A percentile compares a stretch with the other conserved stretches of the same genome.
Evolutionary conservation across 2,888 invertebrate genomes (phyloP).

Genomic region (Candidula unifasciata): DNA sequence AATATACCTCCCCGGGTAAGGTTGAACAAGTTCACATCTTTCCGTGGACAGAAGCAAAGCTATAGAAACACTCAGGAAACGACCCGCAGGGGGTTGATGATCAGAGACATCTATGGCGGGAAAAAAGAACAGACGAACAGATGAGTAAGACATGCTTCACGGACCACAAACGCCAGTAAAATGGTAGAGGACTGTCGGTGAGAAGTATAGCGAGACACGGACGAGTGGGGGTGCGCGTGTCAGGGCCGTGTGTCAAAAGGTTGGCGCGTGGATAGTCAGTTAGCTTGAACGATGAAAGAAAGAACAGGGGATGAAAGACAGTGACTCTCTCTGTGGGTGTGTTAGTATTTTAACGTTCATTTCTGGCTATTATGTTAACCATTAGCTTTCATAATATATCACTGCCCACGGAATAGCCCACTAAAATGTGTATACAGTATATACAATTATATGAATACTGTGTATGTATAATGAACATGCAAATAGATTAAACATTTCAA

Average conservation of each 20-base stretch:
- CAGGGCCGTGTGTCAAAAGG: not conserved
- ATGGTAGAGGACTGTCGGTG: not conserved
- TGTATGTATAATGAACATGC: too few species aligned
- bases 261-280: not conserved
- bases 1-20: too few species aligned
- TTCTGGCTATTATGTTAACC: too few species aligned
- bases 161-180: not conserved
- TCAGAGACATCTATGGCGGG: not conserved
- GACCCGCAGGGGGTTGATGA: not conserved
- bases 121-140: not conserved
- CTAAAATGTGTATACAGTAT: too few species aligned
- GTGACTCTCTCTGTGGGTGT: not conserved
- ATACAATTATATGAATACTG: too few species aligned
- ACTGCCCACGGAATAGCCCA: too few species aligned
- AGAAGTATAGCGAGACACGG: not conserved
- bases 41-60: too few species aligned
- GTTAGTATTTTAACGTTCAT: not conserved
- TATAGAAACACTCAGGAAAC: too few species aligned
- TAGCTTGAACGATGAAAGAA: not conserved
- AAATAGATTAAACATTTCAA: too few species aligned
- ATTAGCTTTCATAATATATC: too few species aligned
- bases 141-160: slow-evolving; percentile 12
- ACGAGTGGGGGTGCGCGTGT: not conserved
- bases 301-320: not conserved
- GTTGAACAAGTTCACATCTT: too few species aligned